Evolutionary conservation across 2,888 invertebrate genomes (phyloP), one percentile per base, ranked within the genome.

Genomic region (Brenthis daphne): DNA sequence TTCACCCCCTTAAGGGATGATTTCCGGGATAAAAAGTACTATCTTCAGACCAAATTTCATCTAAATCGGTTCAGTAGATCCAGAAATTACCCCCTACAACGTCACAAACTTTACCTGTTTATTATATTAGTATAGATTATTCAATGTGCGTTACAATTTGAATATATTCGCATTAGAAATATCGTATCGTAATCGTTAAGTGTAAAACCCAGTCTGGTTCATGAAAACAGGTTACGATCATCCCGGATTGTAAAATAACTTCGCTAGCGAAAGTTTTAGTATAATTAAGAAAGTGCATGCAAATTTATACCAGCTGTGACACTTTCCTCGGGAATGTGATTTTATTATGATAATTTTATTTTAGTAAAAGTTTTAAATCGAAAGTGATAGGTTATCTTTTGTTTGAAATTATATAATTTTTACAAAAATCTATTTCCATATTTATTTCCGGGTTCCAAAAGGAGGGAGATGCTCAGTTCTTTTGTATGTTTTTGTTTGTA

Each of bases 221-320:
- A 16, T 53, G 58, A 50, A 48, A 65, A 68, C 68, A 37, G 65
- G 70, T 68, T 65, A 50, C 33, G 33, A 33, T 20, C 12, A 70
- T 60, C 48, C 33, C 55, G 58, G 55, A 47, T 70, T 33, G 6
- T 58, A 67, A 50, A 55, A 70, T 66, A 63, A 64, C 54, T 66
- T 69, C 24, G 33, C 47, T 33, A 64, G 64, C 54, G 70, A 73
- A 73, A 73, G 68, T 70, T 60, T 24, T 56, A 24, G 29, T 63
- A 54, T 65, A 69, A 69, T 65, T 67, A 66, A 57, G 64, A 57
- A 68, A 73, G 72, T 70, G 68, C 66, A 70, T 69, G 67, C 55
- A 69, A 69, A 69, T 72, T 55, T 53, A 47, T 14, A 58, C 47
- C 69, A 69, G 48, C 67, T 61, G 63, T 57, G 65, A 69, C 66